These are phyloP conservation scores for Acrobasis repandana DNA, from an alignment of 2,888 invertebrate genomes.

Conservation along the genomic window DNA sequence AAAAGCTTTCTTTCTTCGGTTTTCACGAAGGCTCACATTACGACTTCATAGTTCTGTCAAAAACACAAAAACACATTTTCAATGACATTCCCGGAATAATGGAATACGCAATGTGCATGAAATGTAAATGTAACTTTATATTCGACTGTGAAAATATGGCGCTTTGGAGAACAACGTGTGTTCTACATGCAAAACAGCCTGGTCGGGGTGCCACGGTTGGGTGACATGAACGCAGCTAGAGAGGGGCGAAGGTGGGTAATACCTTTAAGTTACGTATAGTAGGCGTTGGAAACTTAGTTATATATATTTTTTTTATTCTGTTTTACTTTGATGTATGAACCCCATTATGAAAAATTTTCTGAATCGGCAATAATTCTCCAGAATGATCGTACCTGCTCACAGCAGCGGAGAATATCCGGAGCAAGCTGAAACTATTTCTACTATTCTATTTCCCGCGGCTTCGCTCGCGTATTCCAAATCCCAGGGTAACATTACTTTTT, in stretches of 20 bases:
- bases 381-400: too few relatives aligned
- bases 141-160: conserved; percentile 16
- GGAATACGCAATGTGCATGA: conserved; percentile 20
- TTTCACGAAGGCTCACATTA: not conserved
- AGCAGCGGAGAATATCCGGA: too few relatives aligned
- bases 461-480: too few relatives aligned
- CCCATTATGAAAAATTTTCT: too few relatives aligned
- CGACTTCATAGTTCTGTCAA: not conserved
- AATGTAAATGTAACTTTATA: conserved; percentile 18
- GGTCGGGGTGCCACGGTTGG: not conserved
- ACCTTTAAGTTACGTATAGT: not conserved
- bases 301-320: too few relatives aligned
- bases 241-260: not conserved
- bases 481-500: too few relatives aligned
- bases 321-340: too few relatives aligned
- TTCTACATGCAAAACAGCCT: conserved; percentile 14
- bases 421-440: too few relatives aligned
- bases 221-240: not conserved
- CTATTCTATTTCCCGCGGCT: too few relatives aligned
- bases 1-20: not conserved
- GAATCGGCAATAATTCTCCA: too few relatives aligned
- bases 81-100: conserved; percentile 13
- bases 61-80: conserved; percentile 14
- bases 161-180: conserved; percentile 2
- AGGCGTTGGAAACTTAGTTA: too few relatives aligned